Percentiles rank a stretch among this genome's conserved stretches.
These are phyloP conservation scores for Matsumyia berberina DNA, from an alignment of 2,888 invertebrate genomes.

Conservation along the genomic window DNA sequence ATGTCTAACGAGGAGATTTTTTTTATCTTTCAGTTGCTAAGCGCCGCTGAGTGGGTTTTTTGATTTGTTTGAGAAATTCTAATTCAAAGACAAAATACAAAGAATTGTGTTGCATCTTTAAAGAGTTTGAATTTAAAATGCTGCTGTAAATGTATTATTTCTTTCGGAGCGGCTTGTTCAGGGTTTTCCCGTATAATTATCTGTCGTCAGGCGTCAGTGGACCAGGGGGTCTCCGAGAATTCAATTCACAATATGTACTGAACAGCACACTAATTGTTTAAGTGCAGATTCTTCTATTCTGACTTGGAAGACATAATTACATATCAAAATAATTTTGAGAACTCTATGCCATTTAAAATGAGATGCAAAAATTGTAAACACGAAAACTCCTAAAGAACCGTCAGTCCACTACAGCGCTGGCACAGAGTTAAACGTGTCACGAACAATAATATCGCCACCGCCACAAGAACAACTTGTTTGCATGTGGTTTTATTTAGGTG, in stretches of 20 bases:
- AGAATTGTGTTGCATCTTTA: conserved; percentile 1
- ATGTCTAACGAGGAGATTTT: conserved; percentile 12
- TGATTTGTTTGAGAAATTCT: conserved; percentile 2
- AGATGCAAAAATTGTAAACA: neutral
- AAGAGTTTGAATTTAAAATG: neutral
- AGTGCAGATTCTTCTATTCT: too few relatives aligned
- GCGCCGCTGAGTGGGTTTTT: conserved; percentile 4
- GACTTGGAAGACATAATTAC: too few relatives aligned
- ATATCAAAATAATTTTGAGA: too few relatives aligned
- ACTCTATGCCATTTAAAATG: neutral
- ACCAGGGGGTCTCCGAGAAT: too few relatives aligned
- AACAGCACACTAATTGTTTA: too few relatives aligned
- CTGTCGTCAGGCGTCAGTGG: too few relatives aligned
- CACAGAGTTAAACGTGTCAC: conserved; percentile 14
- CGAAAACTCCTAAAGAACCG: neutral
- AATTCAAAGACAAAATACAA: conserved; percentile 11
- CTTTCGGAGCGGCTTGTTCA: conserved; percentile 3
- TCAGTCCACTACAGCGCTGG: neutral
- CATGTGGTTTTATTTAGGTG: conserved; percentile 11
- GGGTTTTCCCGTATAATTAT: conserved; percentile 18
- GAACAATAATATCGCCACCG: conserved; percentile 8
- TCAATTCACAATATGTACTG: too few relatives aligned
- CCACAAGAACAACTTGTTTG: conserved; percentile 40
- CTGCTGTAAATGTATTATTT: neutral
- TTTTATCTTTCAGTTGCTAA: conserved; percentile 39